phyloP scores from a whole-genome alignment of 2,113 vertebrate genomes.

The Hydropotes inermis region DNA sequence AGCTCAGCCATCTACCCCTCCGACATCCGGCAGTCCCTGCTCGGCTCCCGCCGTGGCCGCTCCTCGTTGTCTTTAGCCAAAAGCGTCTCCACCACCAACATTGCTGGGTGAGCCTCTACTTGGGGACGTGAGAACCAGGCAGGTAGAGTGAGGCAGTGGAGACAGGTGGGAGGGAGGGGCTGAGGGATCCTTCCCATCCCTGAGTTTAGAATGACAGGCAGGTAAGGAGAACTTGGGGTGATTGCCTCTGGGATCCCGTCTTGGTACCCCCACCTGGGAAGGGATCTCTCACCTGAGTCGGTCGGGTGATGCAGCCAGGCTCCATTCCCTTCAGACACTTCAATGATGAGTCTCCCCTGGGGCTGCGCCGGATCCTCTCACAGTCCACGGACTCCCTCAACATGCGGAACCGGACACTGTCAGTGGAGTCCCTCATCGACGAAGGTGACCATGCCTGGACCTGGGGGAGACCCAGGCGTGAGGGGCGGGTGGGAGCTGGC shows the following conservation, averaged over 20 bases:
- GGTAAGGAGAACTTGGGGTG: not conserved
- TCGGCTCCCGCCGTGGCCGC: constrained; percentile 88
- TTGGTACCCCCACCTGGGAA: not conserved
- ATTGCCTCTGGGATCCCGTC: not conserved
- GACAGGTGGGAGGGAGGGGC: not conserved
- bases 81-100: constrained; percentile 96
- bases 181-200: not conserved
- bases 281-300: not conserved
- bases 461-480: not conserved
- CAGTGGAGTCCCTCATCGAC: constrained; percentile 92
- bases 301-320: rapidly evolving
- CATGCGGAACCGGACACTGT: constrained; percentile 89
- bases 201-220: not conserved
- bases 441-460: constrained; percentile 81
- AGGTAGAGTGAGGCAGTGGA: not conserved
- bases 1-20: constrained; percentile 93
- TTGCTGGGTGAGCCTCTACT: constrained; percentile 87
- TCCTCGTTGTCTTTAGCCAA: constrained; percentile 90
- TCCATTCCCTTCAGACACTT: constrained; percentile 80
- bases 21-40: constrained; percentile 90
- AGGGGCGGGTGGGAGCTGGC: not conserved
- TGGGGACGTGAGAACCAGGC: not conserved
- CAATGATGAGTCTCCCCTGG: constrained; percentile 90
- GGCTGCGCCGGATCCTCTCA: constrained; percentile 93
- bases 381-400: constrained; percentile 95